Conservation (phyloP, 2,113 vertebrate species). For the Chaenocephalus aceratus region DNA sequence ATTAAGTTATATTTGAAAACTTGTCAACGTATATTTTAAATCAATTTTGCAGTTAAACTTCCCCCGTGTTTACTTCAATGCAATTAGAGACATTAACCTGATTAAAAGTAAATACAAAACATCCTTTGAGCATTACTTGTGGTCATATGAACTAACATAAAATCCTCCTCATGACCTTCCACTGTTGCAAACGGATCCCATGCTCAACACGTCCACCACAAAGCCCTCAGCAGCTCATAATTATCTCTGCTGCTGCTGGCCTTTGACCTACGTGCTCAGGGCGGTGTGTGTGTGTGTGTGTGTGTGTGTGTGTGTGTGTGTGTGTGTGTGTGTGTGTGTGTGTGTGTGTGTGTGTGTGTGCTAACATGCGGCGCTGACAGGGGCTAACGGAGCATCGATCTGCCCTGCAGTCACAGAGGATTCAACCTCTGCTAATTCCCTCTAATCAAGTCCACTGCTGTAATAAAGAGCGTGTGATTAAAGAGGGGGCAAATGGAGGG, state of each 20-base stretch:
- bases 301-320: too few species aligned
- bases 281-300: background rate
- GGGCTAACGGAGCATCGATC: slow-evolving; percentile 55
- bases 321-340: too few species aligned
- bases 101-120: background rate
- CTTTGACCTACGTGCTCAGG: slow-evolving; percentile 8
- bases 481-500: background rate
- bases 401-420: slow-evolving; percentile 41
- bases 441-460: slow-evolving; percentile 62
- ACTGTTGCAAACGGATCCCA: background rate
- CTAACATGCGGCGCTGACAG: slow-evolving; percentile 33
- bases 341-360: too few species aligned
- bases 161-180: slow-evolving; percentile 29
- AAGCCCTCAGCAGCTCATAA: background rate
- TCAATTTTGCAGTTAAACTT: too few species aligned
- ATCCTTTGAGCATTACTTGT: background rate
- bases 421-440: slow-evolving; percentile 61
- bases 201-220: background rate
- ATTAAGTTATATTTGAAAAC: too few species aligned
- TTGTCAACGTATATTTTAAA: too few species aligned
- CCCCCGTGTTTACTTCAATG: too few species aligned
- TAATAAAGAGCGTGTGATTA: slow-evolving; percentile 32
- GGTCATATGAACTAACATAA: background rate
- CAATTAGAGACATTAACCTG: too few species aligned
- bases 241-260: background rate